These are phyloP conservation scores for Etheostoma spectabile DNA, from an alignment of 2,113 vertebrate genomes.

Conservation along the genomic window DNA sequence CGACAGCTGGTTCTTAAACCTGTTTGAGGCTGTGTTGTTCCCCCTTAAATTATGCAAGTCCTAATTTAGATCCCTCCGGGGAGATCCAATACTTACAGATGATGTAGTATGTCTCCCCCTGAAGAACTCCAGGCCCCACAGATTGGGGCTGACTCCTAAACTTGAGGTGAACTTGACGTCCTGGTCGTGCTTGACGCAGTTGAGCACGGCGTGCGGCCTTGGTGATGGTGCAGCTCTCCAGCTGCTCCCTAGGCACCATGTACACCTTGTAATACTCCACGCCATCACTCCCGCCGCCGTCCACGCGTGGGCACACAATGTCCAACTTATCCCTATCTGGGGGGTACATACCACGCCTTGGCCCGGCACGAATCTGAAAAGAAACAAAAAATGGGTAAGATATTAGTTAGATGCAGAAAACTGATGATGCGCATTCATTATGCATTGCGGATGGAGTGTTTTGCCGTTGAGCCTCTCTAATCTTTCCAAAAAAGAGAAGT, in stretches of 20 bases:
- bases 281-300: slow-evolving; percentile 90
- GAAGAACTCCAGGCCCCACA: slow-evolving; percentile 99
- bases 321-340: slow-evolving; percentile 99
- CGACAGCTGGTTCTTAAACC: slow-evolving; percentile 13
- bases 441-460: slow-evolving; percentile 42
- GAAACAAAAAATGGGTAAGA: slow-evolving; percentile 9
- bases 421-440: slow-evolving; percentile 45
- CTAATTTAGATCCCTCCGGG: background rate
- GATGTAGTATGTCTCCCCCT: slow-evolving; percentile 98
- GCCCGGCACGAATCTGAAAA: slow-evolving; percentile 92
- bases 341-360: slow-evolving; percentile 98
- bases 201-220: slow-evolving; percentile 96
- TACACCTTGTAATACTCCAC: slow-evolving; percentile 99
- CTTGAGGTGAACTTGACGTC: slow-evolving; percentile 99
- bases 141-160: slow-evolving; percentile 99
- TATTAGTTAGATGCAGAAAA: slow-evolving; percentile 21
- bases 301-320: slow-evolving; percentile 98
- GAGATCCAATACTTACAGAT: slow-evolving; percentile 92
- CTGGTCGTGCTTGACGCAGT: slow-evolving; percentile 98
- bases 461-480: slow-evolving; percentile 35
- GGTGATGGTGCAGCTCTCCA: slow-evolving; percentile 97
- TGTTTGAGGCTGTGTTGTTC: background rate
- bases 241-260: slow-evolving; percentile 97
- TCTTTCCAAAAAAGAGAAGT: slow-evolving; percentile 49
- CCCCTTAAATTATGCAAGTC: background rate